phyloP scores from a whole-genome alignment of 2,113 vertebrate genomes.

The Passer domesticus region DNA sequence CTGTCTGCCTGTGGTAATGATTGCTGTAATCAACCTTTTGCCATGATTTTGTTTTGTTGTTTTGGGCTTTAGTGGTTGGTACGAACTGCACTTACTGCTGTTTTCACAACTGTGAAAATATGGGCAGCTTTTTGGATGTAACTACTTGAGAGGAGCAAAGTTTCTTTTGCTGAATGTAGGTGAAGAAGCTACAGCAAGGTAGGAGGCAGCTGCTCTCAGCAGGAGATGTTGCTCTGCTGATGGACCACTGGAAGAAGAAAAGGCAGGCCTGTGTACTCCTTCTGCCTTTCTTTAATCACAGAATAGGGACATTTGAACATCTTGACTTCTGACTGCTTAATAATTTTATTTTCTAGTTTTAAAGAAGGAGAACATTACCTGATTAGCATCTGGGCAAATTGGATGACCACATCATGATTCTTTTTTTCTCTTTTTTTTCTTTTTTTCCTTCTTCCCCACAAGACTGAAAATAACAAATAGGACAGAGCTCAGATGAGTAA shows the following conservation, averaged over 20 bases:
- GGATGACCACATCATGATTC: background rate
- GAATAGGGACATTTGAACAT: background rate
- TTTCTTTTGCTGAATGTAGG: background rate
- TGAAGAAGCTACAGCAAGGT: background rate
- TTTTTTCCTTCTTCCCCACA: background rate
- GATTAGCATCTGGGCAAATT: background rate
- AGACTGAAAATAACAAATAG: background rate
- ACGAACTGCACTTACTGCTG: background rate
- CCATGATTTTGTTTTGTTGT: background rate
- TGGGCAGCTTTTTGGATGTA: background rate
- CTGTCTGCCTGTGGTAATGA: background rate
- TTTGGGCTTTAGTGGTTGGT: background rate
- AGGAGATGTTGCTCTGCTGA: rapidly evolving
- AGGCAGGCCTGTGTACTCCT: background rate
- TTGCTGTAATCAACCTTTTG: background rate
- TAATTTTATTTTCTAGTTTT: background rate
- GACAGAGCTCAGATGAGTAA: background rate
- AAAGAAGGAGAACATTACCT: background rate
- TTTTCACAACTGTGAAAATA: background rate
- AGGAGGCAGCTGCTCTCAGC: background rate
- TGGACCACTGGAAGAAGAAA: background rate
- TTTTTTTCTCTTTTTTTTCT: background rate
- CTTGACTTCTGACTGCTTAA: background rate
- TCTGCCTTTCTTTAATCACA: background rate
- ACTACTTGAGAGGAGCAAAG: background rate